phyloP scores from a whole-genome alignment of 2,113 vertebrate genomes.

The Rhea americana region DNA sequence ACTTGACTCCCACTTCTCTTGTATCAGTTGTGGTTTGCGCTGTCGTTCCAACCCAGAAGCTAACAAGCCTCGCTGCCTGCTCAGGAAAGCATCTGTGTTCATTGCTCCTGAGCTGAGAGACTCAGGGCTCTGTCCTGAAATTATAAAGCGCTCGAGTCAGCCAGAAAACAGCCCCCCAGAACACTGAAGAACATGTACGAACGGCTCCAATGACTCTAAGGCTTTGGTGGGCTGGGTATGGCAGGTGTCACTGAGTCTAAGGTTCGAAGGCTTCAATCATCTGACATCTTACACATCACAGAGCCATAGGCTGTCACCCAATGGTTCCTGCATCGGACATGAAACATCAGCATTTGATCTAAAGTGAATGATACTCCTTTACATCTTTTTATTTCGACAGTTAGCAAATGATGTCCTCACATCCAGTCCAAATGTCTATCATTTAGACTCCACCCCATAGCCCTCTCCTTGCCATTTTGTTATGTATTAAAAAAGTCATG shows the following conservation, averaged over 20 bases:
- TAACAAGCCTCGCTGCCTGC: background rate
- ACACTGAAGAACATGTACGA: background rate
- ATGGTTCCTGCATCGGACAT: background rate
- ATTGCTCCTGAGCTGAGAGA: background rate
- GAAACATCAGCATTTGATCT: background rate
- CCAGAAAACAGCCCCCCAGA: background rate
- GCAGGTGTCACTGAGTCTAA: rapidly evolving
- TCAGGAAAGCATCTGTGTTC: background rate
- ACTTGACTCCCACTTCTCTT: background rate
- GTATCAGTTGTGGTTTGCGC: background rate
- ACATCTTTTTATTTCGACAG: background rate
- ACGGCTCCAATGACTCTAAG: background rate
- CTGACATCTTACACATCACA: background rate
- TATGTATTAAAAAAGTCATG: background rate
- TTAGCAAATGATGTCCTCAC: background rate
- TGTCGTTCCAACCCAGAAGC: background rate
- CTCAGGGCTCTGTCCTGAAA: background rate
- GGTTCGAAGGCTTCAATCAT: background rate
- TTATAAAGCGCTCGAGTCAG: background rate
- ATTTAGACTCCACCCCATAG: background rate
- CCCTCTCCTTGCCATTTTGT: background rate
- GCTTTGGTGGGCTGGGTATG: background rate
- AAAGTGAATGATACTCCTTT: background rate
- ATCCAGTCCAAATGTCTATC: background rate
- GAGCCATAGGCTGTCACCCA: background rate